Percentiles rank a stretch among this genome's conserved stretches.
Evolutionary conservation across 2,888 invertebrate species (phyloP).

Genomic region (Erebia ligea): DNA sequence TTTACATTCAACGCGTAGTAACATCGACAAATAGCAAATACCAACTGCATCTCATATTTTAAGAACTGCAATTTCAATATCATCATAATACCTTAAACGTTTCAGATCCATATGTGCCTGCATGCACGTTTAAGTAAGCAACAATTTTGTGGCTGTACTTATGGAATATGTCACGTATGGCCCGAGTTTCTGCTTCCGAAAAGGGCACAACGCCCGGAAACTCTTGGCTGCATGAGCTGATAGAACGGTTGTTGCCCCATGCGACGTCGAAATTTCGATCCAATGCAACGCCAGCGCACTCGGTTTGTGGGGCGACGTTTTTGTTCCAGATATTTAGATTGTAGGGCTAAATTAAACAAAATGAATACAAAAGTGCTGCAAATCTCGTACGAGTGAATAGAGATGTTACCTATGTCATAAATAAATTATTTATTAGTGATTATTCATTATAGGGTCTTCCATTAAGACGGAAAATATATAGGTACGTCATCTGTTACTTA

Average conservation of each 20-base stretch:
- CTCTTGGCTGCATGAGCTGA: constrained; percentile 60
- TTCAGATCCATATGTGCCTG: constrained; percentile 45
- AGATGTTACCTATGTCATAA: neutral
- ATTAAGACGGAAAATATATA: too few relatives aligned
- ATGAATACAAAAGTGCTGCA: neutral
- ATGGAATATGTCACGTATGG: constrained; percentile 62
- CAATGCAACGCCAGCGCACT: constrained; percentile 63
- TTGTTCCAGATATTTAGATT: constrained; percentile 47
- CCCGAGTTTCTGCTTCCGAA: constrained; percentile 65
- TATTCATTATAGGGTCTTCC: too few relatives aligned
- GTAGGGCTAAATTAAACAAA: neutral
- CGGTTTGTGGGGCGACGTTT: constrained; percentile 62
- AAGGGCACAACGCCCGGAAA: constrained; percentile 65
- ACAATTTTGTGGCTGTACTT: constrained; percentile 64
- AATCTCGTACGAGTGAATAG: neutral
- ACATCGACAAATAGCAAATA: too few relatives aligned
- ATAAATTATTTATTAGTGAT: too few relatives aligned
- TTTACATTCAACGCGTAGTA: too few relatives aligned
- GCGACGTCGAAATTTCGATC: constrained; percentile 72
- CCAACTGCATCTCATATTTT: too few relatives aligned
- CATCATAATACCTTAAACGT: constrained; percentile 54
- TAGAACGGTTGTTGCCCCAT: constrained; percentile 51
- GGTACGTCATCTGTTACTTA: too few relatives aligned
- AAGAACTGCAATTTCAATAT: neutral
- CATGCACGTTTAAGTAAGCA: constrained; percentile 67